Evolutionary conservation across 2,797 vertebrate genomes (phyloP).

Genomic region (Microctenopoma stevenorrisi): DNA sequence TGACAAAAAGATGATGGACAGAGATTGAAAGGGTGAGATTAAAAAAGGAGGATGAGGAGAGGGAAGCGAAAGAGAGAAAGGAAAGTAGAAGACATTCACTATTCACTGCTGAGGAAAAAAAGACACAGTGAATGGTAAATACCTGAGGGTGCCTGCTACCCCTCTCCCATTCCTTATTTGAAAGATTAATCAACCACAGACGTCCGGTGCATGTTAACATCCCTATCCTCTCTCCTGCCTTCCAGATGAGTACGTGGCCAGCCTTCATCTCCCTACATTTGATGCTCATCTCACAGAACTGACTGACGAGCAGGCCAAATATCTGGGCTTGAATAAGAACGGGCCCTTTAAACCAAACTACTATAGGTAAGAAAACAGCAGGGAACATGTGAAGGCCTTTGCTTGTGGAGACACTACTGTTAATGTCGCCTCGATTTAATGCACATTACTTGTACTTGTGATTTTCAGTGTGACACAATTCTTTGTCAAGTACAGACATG

Average conservation of each 20-base stretch:
- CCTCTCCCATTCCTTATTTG: constrained; percentile 14
- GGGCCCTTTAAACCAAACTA: constrained; percentile 99
- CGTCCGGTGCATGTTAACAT: constrained; percentile 12
- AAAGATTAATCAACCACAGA: constrained; percentile 30
- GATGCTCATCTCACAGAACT: constrained; percentile 97
- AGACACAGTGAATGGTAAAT: neutral
- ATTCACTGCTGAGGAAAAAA: constrained; percentile 3
- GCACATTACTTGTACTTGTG: too few species aligned
- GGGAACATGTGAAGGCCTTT: too few species aligned
- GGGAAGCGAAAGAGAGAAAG: neutral
- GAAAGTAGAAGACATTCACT: neutral
- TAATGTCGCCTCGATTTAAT: too few species aligned
- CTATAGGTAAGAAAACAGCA: constrained; percentile 86
- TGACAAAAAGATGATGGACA: constrained; percentile 31
- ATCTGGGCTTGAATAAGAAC: constrained; percentile 97
- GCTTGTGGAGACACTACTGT: too few species aligned
- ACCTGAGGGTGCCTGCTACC: neutral
- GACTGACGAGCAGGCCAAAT: constrained; percentile 96
- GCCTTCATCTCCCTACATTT: constrained; percentile 97
- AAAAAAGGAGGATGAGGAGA: constrained; percentile 4
- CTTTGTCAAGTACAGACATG: too few species aligned
- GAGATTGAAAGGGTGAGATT: neutral
- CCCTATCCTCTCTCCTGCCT: neutral
- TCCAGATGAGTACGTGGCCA: constrained; percentile 97
- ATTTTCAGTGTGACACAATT: too few species aligned